Evolutionary conservation across 2,113 vertebrate species (phyloP).

Genomic region (Ceuthmochares aereus): DNA sequence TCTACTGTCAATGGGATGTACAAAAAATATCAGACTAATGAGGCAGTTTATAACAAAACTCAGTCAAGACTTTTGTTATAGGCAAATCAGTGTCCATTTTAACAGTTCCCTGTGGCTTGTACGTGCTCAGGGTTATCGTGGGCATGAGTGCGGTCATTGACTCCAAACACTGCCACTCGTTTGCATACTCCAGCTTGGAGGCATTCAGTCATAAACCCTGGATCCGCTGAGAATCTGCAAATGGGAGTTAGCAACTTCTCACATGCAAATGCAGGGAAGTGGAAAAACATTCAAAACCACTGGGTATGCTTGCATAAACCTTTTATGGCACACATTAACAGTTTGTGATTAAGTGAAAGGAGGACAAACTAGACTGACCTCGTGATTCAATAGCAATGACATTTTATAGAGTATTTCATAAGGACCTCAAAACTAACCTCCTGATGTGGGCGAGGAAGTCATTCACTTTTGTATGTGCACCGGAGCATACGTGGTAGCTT

Average conservation of each 20-base stretch:
- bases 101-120: not conserved
- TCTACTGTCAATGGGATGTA: not conserved
- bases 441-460: not conserved
- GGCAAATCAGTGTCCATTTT: conserved; percentile 35
- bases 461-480: not conserved
- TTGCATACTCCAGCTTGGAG: not conserved
- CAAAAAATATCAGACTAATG: conserved; percentile 55
- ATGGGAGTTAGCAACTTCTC: conserved; percentile 55
- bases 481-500: not conserved
- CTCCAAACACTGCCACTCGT: not conserved
- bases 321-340: conserved; percentile 62
- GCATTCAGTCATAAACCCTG: conserved; percentile 43
- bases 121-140: not conserved
- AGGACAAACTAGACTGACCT: conserved; percentile 43
- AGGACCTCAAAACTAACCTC: not conserved
- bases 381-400: conserved; percentile 6
- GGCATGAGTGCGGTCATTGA: conserved; percentile 39
- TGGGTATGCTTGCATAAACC: conserved; percentile 66
- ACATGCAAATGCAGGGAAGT: conserved; percentile 70
- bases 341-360: conserved; percentile 68
- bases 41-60: conserved; percentile 28
- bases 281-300: conserved; percentile 75
- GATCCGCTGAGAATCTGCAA: conserved; percentile 49
- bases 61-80: conserved; percentile 39
- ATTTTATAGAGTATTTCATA: not conserved